Conservation (phyloP, 1,140 invertebrate genomes). For the Pentalonia nigronervosa region DNA sequence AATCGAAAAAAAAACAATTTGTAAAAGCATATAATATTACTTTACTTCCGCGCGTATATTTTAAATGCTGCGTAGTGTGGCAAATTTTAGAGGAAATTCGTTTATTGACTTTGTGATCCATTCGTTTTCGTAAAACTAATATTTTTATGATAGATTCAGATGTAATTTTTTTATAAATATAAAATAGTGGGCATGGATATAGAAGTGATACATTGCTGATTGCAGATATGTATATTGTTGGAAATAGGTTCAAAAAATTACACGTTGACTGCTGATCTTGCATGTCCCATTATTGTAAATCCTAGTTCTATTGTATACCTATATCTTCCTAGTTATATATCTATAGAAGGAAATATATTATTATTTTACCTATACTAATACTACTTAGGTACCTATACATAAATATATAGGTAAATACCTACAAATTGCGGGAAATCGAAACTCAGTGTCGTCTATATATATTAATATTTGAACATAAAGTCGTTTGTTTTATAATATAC, state of each 20-base stretch:
- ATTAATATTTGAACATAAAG: neutral
- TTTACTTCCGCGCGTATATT: neutral
- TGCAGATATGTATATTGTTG: neutral
- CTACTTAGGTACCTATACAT: neutral
- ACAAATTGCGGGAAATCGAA: neutral
- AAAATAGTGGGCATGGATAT: neutral
- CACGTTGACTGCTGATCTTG: neutral
- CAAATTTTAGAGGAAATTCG: neutral
- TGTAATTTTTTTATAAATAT: neutral
- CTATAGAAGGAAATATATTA: too few species aligned
- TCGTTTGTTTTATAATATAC: neutral
- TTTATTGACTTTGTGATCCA: neutral
- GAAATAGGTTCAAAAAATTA: neutral
- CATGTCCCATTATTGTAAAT: neutral
- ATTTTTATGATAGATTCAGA: neutral
- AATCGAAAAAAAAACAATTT: neutral
- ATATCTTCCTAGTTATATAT: neutral
- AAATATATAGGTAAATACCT: too few species aligned
- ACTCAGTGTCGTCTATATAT: neutral
- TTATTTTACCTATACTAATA: too few species aligned
- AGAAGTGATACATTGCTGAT: neutral
- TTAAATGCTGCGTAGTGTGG: neutral
- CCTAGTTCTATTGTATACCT: neutral
- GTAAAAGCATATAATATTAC: neutral
- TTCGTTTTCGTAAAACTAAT: neutral